Base-by-base conservation (phyloP, 64 coral and sea anemone species). In the Cladopsammia gracilis region DNA sequence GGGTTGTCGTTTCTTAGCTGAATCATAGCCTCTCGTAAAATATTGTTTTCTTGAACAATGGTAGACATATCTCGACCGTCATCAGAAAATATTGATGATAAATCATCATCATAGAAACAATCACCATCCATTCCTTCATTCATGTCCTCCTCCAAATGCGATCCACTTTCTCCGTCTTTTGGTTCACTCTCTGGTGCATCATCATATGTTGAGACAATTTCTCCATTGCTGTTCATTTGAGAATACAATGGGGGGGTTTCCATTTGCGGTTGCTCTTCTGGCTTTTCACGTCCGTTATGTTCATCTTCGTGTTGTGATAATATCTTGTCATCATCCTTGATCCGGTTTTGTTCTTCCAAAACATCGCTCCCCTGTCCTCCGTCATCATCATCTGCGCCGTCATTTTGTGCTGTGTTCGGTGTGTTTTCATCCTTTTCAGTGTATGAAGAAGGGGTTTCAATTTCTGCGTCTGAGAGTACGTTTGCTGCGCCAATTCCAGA, bases 41-140 rank as follows among this genome's bases (percentile, higher is more conserved):
- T 93, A 34, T 74, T 85, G 75, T 87, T 93, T 57, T 80, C 82
- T 64, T 87, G 62, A 5, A 87, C 23, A 15, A 93, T 16, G 24
- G 45, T 44, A 7, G 53, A 42, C 16, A 87, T 75, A 3, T 93
- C 91, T 62, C 73, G 81, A 67, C 74, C 83, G 64, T 87, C 91
- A 65, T 93, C 91, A 47, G 83, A 93, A 58, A 87, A 93, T 66
- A 93, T 86, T 34, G 89, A 91, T 16, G 89, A 91, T 34, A 91
- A 64, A 53, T 91, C 89, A 61, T 91, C 89, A 14, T 83, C 60
- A 46, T 67, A 84, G 43, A 66, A 84, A 23, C 80, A 19, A 49
- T 18, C 80, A 10, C 64, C 62, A 6, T 14, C 62, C 19, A 67
- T 26, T 60, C 13, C 24, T 18, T 6, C 4, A 6, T 54, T 15